These are phyloP conservation scores for Pseudorasbora parva DNA, from an alignment of 2,113 vertebrate species.

Conservation along the genomic window DNA sequence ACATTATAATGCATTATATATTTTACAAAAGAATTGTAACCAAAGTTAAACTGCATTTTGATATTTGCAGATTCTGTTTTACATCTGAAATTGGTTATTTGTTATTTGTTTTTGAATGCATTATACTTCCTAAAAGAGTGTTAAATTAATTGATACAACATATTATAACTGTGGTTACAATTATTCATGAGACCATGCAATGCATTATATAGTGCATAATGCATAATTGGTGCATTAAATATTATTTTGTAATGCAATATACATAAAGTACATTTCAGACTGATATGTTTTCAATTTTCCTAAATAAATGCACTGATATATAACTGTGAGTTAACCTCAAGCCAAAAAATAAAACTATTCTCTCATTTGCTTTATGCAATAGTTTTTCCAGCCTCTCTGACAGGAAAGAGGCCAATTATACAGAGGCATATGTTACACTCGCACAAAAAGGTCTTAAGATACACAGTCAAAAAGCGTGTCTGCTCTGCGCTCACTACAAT, in stretches of 20 bases:
- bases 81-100: too few relatives aligned
- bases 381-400: conserved; percentile 16
- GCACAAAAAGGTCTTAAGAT: conserved; percentile 20
- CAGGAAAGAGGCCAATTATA: conserved; percentile 35
- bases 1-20: neutral
- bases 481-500: conserved; percentile 26
- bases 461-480: conserved; percentile 19
- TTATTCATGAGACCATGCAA: too few relatives aligned
- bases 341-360: neutral
- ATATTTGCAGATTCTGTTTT: too few relatives aligned
- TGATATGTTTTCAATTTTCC: neutral
- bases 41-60: neutral
- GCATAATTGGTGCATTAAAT: too few relatives aligned
- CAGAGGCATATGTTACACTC: conserved; percentile 22
- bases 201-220: too few relatives aligned
- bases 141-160: too few relatives aligned
- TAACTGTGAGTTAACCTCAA: neutral
- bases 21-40: too few relatives aligned
- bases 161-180: too few relatives aligned
- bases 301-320: neutral
- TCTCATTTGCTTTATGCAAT: neutral
- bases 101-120: too few relatives aligned
- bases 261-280: neutral
- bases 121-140: too few relatives aligned
- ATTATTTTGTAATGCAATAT: too few relatives aligned